phyloP scores from a whole-genome alignment of 2,888 invertebrate genomes.

The Hypolimnas misippus region DNA sequence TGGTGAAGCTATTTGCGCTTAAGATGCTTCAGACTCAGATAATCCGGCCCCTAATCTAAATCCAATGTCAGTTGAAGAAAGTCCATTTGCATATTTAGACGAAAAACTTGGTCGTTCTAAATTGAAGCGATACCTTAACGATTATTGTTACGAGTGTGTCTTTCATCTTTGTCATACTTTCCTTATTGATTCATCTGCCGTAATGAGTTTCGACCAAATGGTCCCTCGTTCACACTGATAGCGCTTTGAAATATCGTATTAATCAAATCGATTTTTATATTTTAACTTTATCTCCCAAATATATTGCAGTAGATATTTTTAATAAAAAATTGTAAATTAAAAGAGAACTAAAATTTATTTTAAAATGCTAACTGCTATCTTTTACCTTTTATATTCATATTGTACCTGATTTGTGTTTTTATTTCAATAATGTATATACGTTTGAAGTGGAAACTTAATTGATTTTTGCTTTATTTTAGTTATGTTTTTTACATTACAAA shows the following conservation, averaged over 20 bases:
- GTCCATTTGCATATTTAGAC: constrained; percentile 5
- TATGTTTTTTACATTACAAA: too few relatives aligned
- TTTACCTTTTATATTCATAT: too few relatives aligned
- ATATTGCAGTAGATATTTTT: too few relatives aligned
- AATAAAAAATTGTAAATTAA: too few relatives aligned
- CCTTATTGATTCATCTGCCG: background rate
- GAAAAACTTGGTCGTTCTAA: background rate
- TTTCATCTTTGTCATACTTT: background rate
- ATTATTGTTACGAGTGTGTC: background rate
- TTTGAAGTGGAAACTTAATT: too few relatives aligned
- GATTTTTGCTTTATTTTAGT: too few relatives aligned
- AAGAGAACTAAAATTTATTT: too few relatives aligned
- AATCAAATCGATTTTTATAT: background rate
- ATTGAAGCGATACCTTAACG: background rate
- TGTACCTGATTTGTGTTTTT: too few relatives aligned
- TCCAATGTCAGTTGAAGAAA: background rate
- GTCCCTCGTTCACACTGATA: background rate
- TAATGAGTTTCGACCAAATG: background rate
- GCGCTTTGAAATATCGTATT: background rate
- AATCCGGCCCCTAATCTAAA: constrained; percentile 3
- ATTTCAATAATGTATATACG: too few relatives aligned
- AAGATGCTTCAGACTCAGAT: constrained; percentile 11
- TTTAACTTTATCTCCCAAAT: too few relatives aligned
- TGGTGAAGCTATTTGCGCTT: constrained; percentile 8
- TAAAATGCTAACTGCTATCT: too few relatives aligned